A percentile compares a stretch with the other conserved stretches of the same genome.
Conservation (phyloP, 2,797 vertebrate species). For the Ciconia nigra region DNA sequence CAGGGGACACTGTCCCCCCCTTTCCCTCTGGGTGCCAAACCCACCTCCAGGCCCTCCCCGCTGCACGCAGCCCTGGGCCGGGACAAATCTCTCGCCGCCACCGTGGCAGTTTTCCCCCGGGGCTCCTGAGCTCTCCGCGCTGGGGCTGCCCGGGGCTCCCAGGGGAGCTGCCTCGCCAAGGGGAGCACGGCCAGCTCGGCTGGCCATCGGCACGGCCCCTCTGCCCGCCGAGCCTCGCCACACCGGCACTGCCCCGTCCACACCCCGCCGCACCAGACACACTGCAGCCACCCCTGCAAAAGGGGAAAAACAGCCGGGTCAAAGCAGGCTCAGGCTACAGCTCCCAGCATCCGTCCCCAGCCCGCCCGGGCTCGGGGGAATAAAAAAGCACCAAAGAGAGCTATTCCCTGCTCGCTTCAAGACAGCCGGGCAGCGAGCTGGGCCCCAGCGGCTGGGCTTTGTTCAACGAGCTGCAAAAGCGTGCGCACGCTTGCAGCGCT, state of each 20-base stretch:
- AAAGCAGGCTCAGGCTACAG: not conserved
- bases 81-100: fast-evolving
- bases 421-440: not conserved
- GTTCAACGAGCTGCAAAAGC: not conserved
- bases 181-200: not conserved
- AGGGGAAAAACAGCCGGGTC: fast-evolving
- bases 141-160: not conserved
- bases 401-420: not conserved
- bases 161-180: not conserved
- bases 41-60: too few relatives aligned
- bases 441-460: not conserved
- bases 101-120: not conserved
- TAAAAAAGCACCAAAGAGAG: not conserved
- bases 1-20: not conserved
- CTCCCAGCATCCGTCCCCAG: not conserved
- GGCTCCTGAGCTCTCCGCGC: fast-evolving
- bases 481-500: fast-evolving
- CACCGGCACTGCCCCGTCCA: not conserved
- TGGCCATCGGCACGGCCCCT: not conserved
- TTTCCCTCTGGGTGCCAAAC: not conserved
- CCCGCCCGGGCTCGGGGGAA: not conserved
- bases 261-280: fast-evolving
- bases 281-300: not conserved
- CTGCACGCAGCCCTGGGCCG: fast-evolving
- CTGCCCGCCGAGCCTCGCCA: not conserved